Evolutionary conservation across 2,888 invertebrate species (phyloP).

Genomic region (Heliconius hortense): DNA sequence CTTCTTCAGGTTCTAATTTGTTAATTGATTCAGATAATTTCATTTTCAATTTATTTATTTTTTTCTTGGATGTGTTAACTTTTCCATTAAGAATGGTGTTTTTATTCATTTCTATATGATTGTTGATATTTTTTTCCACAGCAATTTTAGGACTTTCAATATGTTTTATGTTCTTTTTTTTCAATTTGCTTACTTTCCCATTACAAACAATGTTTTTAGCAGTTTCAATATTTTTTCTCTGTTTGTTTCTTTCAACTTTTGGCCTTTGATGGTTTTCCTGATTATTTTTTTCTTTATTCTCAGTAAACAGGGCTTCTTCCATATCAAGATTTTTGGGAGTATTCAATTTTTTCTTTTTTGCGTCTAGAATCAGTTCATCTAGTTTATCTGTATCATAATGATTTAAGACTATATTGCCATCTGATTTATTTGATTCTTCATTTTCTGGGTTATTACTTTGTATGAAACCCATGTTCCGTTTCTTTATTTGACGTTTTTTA

Average conservation of each 20-base stretch:
- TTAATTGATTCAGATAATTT: neutral
- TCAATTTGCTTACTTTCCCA: conserved; percentile 2
- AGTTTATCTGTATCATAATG: conserved; percentile 54
- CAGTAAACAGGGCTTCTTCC: conserved; percentile 39
- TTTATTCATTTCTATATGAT: conserved; percentile 21
- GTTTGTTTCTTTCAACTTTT: neutral
- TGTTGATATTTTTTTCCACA: neutral
- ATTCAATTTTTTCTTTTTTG: conserved; percentile 61
- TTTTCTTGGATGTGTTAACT: conserved; percentile 6
- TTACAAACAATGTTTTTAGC: conserved; percentile 3
- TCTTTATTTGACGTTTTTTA: conserved; percentile 37
- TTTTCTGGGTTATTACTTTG: conserved; percentile 9
- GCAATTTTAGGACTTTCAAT: neutral
- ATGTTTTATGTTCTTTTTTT: neutral
- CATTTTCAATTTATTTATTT: neutral
- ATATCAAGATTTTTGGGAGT: conserved; percentile 50
- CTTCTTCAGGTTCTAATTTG: neutral
- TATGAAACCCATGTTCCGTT: conserved; percentile 40
- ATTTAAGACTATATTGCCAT: conserved; percentile 44
- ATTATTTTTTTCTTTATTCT: conserved; percentile 26
- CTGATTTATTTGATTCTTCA: conserved; percentile 24
- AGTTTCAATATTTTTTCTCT: conserved; percentile 16
- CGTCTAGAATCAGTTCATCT: conserved; percentile 59
- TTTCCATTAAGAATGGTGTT: neutral
- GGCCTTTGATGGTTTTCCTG: neutral